Base-by-base conservation (phyloP, 2,797 vertebrate genomes). In the Megaceryle alcyon region DNA sequence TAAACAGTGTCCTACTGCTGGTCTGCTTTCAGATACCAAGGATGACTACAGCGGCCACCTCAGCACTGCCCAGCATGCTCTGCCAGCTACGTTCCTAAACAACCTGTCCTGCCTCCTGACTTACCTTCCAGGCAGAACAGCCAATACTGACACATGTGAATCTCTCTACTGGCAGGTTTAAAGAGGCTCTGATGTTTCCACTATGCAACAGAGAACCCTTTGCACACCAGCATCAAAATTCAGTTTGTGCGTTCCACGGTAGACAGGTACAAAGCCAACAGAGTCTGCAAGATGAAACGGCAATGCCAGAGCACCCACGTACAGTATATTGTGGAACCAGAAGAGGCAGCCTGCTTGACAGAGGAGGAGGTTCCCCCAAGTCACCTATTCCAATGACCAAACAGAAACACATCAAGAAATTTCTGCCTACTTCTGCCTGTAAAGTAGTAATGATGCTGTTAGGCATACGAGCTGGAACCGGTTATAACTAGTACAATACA, bases 61-160 rank as follows among this genome's bases (percentile, higher is more conserved):
- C 26, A 17, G 37, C 4, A 37, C 19, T 59, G 44, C 12, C 11
- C 49, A 10, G 19, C 2, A 3, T 26, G 7, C 31, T 69, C 56
- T 56, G 35, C 21, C 48, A 66, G 14, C 25, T 35, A 13, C 44
- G 6, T 10, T 26, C 43, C 43, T 14, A 28, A 28, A 44, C 43
- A 61, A 17, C 53, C 46, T 21, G 14, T 12, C 41, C 69, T 37
- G 28, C 22, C 26, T 44, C 60, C 77, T 44, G 35, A 12, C 51
- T 19, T 17, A 23, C 25, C 46, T 43, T 35, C 15, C n/a, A 39
- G 46, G 35, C 41, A 75, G 35, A 54, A 43, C 18, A 49, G 57
- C 23, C 35, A 53, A 12, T 33, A 28, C 0, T 5, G 12, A 29
- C 26, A 41, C 29, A 23, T 2, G 23, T 2, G 1, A 23, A 12